Evolutionary conservation across 2,113 vertebrate genomes (phyloP), one percentile per base, ranked within the genome.

Genomic region (Coracopsis vasa): DNA sequence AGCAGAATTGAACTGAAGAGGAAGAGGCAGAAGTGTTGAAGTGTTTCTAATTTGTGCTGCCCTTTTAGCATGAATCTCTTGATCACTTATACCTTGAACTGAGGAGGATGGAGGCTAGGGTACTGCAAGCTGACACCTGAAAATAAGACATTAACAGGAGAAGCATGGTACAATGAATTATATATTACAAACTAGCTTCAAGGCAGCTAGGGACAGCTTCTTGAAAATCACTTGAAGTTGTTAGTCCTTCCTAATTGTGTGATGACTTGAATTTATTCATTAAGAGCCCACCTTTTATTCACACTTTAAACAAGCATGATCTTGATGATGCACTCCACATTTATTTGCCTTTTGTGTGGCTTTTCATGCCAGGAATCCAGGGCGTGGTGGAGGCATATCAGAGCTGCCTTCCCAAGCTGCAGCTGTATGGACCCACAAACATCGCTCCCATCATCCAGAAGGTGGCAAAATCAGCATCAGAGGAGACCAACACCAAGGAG

Each of bases 391-490:
- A 99, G 97, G 99, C 99, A 23, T 99, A 99, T 88, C 99, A 99
- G 97, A 99, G 98, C 97, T 99, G 99, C 90, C 99, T 99, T 47
- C 99, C 99, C 6, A 99, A 99, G 88, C 98, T 99, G 90, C 99
- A 99, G 92, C 98, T 99, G 15, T 99, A 99, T 0, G 99, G 99
- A 5, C 99, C 99, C 1, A 99, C 99, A 77, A 99, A 99, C 97
- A 99, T 99, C 23, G 99, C 99, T 51, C 99, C 99, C 88, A 99
- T 99, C 97, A 99, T 99, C 91, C 99, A 99, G 97, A 99, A 99
- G 96, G 99, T 99, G 24, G 99, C 99, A 88, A 98, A 98, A 87
- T 99, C 99, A 4, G 99, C 99, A 7, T 99, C 99, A 0, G 99
- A 99, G 97, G 99, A 99, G 96, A 98, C 98, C 45, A 99, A 99